A percentile compares a stretch with the other conserved stretches of the same genome.
These are phyloP conservation scores for Sturnus vulgaris DNA, from an alignment of 2,113 vertebrate genomes.

Conservation along the genomic window DNA sequence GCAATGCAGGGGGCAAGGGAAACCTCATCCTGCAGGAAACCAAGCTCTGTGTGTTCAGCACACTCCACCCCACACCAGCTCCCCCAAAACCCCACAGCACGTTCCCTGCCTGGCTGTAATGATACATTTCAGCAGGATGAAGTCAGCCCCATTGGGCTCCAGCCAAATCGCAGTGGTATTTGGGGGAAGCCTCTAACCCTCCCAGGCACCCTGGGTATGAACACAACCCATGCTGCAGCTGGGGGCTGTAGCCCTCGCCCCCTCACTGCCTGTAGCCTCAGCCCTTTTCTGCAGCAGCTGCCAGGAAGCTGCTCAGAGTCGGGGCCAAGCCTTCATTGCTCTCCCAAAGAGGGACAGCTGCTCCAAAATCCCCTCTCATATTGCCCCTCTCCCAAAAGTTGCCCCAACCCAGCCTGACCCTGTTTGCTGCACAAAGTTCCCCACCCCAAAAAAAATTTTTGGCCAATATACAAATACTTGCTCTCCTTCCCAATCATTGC, in stretches of 20 bases:
- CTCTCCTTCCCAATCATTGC: not conserved
- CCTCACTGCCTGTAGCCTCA: not conserved
- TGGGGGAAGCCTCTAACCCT: not conserved
- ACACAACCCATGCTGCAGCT: not conserved
- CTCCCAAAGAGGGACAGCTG: not conserved
- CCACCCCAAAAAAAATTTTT: not conserved
- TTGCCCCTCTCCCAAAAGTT: not conserved
- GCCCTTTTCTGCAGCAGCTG: not conserved
- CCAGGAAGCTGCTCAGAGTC: not conserved
- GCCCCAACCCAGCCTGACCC: not conserved
- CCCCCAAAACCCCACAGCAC: not conserved
- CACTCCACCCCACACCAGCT: accelerated
- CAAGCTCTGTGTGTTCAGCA: not conserved
- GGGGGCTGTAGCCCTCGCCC: not conserved
- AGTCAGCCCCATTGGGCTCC: not conserved
- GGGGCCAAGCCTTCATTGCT: not conserved
- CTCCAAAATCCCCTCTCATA: not conserved
- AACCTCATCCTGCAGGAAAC: not conserved
- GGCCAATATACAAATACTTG: accelerated
- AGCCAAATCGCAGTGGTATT: not conserved
- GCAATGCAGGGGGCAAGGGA: accelerated
- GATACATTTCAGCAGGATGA: constrained; percentile 2
- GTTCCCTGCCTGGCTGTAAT: not conserved
- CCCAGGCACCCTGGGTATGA: not conserved
- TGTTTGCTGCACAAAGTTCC: not conserved